Evolutionary conservation across 2,888 invertebrate genomes (phyloP).

Genomic region (Chamaedrilus cognettii): DNA sequence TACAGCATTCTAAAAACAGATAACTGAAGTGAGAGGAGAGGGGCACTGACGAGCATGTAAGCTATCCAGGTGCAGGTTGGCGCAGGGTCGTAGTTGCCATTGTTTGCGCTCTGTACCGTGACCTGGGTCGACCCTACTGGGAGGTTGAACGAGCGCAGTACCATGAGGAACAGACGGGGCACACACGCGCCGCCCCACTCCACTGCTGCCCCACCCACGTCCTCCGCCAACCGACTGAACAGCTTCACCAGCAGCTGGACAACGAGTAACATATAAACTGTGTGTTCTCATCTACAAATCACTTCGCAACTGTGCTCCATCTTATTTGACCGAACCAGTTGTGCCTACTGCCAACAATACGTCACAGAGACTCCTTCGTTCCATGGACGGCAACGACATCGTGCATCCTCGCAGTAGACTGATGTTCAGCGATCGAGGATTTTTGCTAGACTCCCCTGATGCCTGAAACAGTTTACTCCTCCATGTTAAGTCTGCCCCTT

Average conservation of each 20-base stretch:
- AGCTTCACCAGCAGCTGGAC: conserved; percentile 66
- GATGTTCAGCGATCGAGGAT: no score
- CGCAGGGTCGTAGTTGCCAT: conserved; percentile 63
- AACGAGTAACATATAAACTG: not conserved
- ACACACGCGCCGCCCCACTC: conserved; percentile 15
- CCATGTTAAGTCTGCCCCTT: no score
- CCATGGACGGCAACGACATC: not conserved
- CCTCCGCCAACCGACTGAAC: conserved; percentile 73
- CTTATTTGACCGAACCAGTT: no score
- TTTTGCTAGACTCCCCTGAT: no score
- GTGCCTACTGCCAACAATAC: no score
- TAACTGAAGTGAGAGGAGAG: no score
- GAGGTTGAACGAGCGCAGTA: conserved; percentile 72
- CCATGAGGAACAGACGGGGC: conserved; percentile 63
- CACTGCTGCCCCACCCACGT: conserved; percentile 71
- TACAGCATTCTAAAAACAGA: conserved; percentile 15
- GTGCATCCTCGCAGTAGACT: not conserved
- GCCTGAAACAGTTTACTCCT: no score
- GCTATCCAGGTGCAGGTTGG: conserved; percentile 64
- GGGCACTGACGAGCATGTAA: no score
- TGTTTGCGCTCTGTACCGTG: conserved; percentile 25
- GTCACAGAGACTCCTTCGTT: no score
- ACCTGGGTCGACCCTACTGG: conserved; percentile 69
- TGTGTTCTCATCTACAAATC: no score
- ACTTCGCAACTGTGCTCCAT: no score